phyloP scores from a whole-genome alignment of 2,888 invertebrate genomes.

The Osedax frankpressi region DNA sequence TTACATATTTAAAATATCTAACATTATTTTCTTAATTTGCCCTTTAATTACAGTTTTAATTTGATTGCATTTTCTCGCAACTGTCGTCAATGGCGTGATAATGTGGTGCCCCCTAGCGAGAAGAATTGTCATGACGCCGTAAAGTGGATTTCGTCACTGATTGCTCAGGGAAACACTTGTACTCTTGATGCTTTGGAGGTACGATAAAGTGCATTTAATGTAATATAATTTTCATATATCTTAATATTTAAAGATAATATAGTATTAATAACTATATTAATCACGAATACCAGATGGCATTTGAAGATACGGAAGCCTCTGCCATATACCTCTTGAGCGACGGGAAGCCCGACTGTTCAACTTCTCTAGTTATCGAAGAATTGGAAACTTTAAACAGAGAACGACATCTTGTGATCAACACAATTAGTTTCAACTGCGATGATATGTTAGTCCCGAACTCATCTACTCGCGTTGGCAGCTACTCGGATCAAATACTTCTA shows the following conservation, averaged over 20 bases:
- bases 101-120: slow-evolving; percentile 37
- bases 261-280: too few species aligned
- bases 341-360: slow-evolving; percentile 47
- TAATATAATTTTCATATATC: too few species aligned
- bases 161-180: slow-evolving; percentile 45
- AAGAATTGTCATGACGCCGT: slow-evolving; percentile 44
- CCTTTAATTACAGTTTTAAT: slow-evolving; percentile 40
- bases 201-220: too few species aligned
- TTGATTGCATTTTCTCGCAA: slow-evolving; percentile 41
- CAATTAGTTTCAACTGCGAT: slow-evolving; percentile 46
- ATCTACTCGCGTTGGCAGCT: too few species aligned
- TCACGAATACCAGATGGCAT: slow-evolving; percentile 40
- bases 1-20: too few species aligned
- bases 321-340: slow-evolving; percentile 46
- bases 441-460: slow-evolving; percentile 43
- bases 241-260: too few species aligned
- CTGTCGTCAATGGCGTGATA: slow-evolving; percentile 37
- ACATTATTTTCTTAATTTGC: too few species aligned
- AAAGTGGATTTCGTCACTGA: slow-evolving; percentile 39
- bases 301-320: slow-evolving; percentile 39
- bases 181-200: slow-evolving; percentile 45
- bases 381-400: slow-evolving; percentile 38
- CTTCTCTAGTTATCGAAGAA: slow-evolving; percentile 39
- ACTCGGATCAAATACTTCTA: too few species aligned
- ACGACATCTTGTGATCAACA: slow-evolving; percentile 39